phyloP scores from a whole-genome alignment of 2,113 vertebrate genomes.

The Pygathrix nemaeus region DNA sequence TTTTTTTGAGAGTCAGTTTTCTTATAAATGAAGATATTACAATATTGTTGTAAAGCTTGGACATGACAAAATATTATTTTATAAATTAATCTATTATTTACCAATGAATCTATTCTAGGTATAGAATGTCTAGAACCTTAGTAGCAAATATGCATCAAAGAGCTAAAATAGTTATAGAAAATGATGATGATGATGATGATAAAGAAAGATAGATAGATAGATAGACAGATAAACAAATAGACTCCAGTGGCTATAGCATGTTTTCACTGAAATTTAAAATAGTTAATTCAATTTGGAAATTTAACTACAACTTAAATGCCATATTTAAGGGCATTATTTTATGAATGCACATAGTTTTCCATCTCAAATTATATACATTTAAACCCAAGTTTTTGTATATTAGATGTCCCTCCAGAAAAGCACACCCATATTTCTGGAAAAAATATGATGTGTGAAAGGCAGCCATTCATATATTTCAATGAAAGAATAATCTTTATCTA shows the following conservation, averaged over 20 bases:
- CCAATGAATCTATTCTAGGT: background rate
- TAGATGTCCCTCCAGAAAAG: background rate
- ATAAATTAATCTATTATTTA: background rate
- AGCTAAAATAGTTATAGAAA: background rate
- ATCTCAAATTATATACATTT: background rate
- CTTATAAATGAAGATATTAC: background rate
- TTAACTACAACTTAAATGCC: background rate
- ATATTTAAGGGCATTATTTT: background rate
- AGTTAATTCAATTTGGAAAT: background rate
- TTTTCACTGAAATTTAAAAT: slow-evolving; percentile 9
- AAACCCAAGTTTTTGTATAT: background rate
- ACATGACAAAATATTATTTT: background rate
- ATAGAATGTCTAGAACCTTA: background rate
- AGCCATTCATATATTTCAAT: background rate
- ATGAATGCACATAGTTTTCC: background rate
- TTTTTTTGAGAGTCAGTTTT: slow-evolving; percentile 2
- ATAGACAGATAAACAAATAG: background rate
- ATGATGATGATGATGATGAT: background rate
- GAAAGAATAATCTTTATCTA: background rate
- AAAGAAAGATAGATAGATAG: background rate
- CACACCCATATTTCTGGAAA: background rate
- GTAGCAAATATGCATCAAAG: background rate
- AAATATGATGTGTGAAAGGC: background rate
- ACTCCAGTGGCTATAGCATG: background rate
- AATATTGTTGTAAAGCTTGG: background rate